phyloP scores from a whole-genome alignment of 2,888 invertebrate species.

The Hirtodrosophila trivittata region DNA sequence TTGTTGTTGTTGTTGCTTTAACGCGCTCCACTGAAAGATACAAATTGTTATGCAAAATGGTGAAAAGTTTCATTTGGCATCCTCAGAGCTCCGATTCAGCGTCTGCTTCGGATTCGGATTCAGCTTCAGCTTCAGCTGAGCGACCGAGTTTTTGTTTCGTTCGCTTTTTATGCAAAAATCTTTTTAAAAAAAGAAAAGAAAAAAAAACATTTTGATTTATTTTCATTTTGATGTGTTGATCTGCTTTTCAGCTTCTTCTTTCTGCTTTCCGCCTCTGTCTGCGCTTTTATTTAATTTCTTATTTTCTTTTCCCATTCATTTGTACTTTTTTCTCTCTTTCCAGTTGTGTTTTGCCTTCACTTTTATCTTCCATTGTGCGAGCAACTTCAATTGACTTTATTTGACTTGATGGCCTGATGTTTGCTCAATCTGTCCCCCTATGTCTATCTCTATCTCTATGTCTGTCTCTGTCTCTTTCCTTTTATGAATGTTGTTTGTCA shows the following conservation, averaged over 20 bases:
- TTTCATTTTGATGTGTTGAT: slow-evolving; percentile 78
- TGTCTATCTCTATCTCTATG: not conserved
- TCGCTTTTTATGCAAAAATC: slow-evolving; percentile 59
- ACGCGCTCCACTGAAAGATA: slow-evolving; percentile 78
- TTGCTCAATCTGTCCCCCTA: slow-evolving; percentile 7
- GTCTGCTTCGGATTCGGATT: not conserved
- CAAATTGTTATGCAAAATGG: slow-evolving; percentile 80
- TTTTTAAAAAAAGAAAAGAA: too few relatives aligned
- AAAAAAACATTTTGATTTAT: slow-evolving; percentile 60
- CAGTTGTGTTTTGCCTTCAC: slow-evolving; percentile 43
- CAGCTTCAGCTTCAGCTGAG: slow-evolving; percentile 7
- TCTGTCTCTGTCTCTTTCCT: not conserved
- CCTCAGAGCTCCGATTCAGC: slow-evolving; percentile 34
- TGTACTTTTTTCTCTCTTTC: slow-evolving; percentile 23
- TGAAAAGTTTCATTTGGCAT: slow-evolving; percentile 77
- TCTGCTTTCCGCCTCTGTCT: slow-evolving; percentile 47
- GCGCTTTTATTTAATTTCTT: slow-evolving; percentile 71
- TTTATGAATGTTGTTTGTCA: slow-evolving; percentile 35
- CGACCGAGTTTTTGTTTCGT: slow-evolving; percentile 51
- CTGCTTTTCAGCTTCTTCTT: slow-evolving; percentile 60
- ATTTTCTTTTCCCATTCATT: slow-evolving; percentile 11
- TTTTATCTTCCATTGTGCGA: slow-evolving; percentile 43
- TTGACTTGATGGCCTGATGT: slow-evolving; percentile 60
- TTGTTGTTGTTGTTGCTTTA: slow-evolving; percentile 45
- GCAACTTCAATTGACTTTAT: slow-evolving; percentile 74